Conservation (phyloP, 2,888 invertebrate species). For the Eustalomyia histrio region DNA sequence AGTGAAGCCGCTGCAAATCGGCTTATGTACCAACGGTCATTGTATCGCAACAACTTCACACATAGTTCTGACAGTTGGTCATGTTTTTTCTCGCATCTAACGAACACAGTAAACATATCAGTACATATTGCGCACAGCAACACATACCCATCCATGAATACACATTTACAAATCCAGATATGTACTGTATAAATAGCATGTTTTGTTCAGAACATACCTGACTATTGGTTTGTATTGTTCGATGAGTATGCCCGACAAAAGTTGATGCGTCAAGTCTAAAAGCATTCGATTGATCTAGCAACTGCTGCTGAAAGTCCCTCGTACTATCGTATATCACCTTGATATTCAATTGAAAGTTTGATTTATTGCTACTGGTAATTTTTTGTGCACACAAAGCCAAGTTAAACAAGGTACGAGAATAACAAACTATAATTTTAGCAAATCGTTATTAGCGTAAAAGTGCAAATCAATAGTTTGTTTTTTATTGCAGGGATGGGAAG, state of each 20-base stretch:
- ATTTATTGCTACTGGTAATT: slow-evolving; percentile 77
- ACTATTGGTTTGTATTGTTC: background rate
- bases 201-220: background rate
- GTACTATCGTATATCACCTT: slow-evolving; percentile 6
- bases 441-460: background rate
- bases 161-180: background rate
- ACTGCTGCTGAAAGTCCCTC: slow-evolving; percentile 1
- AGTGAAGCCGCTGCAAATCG: slow-evolving; percentile 67
- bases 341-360: slow-evolving; percentile 78
- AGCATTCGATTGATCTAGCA: slow-evolving; percentile 2
- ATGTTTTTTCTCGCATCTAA: slow-evolving; percentile 10
- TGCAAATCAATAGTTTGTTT: background rate
- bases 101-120: slow-evolving; percentile 4
- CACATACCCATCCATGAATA: background rate
- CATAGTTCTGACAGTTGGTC: slow-evolving; percentile 25
- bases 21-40: slow-evolving; percentile 56
- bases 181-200: background rate
- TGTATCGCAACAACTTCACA: slow-evolving; percentile 19
- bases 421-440: background rate
- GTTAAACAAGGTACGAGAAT: background rate
- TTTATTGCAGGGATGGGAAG: background rate
- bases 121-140: background rate
- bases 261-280: background rate
- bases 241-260: background rate
- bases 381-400: slow-evolving; percentile 37